phyloP scores from a whole-genome alignment of 2,113 vertebrate genomes.

The Nestor notabilis region DNA sequence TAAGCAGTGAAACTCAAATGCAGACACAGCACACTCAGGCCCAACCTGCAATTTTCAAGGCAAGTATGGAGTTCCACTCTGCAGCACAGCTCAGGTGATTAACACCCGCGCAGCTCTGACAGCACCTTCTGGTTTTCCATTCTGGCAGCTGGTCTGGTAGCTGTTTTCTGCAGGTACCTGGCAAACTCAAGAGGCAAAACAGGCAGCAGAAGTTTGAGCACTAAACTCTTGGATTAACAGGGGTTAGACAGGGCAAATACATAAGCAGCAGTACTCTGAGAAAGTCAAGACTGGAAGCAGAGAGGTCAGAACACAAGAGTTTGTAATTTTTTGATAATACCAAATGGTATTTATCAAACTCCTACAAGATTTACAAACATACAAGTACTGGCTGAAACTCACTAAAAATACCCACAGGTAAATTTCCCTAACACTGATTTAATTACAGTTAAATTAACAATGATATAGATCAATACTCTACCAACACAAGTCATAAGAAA shows the following conservation, averaged over 20 bases:
- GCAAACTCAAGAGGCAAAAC: neutral
- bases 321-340: neutral
- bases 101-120: neutral
- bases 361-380: neutral
- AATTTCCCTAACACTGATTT: neutral
- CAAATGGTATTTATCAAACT: neutral
- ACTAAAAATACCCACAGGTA: neutral
- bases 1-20: neutral
- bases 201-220: neutral
- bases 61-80: neutral
- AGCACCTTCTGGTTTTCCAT: neutral
- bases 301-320: neutral
- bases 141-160: neutral
- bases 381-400: neutral
- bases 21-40: neutral
- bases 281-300: neutral
- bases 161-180: neutral
- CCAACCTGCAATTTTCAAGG: neutral
- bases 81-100: neutral
- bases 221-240: constrained; percentile 1
- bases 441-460: neutral
- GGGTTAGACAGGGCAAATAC: neutral
- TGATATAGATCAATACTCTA: neutral
- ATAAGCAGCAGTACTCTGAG: neutral
- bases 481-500: neutral